phyloP scores from a whole-genome alignment of 2,888 invertebrate species.

The Xylocampa areola region DNA sequence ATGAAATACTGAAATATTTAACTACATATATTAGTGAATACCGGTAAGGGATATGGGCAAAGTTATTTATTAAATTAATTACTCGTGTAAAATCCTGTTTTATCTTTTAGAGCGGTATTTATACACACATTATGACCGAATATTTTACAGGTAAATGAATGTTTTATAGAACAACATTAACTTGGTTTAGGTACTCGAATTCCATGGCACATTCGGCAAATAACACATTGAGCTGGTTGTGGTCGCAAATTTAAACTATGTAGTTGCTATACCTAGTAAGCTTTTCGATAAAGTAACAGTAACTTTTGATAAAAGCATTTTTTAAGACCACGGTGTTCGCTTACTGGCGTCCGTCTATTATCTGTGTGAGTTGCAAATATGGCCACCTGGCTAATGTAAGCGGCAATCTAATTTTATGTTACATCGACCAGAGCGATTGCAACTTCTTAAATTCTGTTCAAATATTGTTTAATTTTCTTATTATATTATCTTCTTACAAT shows the following conservation, averaged over 20 bases:
- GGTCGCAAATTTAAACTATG: too few relatives aligned
- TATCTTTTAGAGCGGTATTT: not conserved
- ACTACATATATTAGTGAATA: constrained; percentile 8
- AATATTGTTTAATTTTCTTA: too few relatives aligned
- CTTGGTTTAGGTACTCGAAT: too few relatives aligned
- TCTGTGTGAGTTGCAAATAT: not conserved
- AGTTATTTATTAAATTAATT: constrained; percentile 25
- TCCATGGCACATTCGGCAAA: too few relatives aligned
- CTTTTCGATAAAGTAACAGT: too few relatives aligned
- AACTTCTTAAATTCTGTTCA: constrained; percentile 14
- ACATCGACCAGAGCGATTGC: not conserved
- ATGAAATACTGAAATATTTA: constrained; percentile 14
- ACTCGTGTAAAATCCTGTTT: constrained; percentile 13
- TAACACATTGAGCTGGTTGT: too few relatives aligned
- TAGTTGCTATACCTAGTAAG: too few relatives aligned
- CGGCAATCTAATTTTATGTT: constrained; percentile 7
- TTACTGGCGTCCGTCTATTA: not conserved
- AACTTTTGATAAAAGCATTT: too few relatives aligned
- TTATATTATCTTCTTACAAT: too few relatives aligned
- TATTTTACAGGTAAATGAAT: constrained; percentile 17
- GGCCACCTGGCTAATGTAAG: constrained; percentile 6
- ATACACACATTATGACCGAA: not conserved
- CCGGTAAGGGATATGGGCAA: constrained; percentile 21
- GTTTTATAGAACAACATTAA: constrained; percentile 5
- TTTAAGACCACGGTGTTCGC: too few relatives aligned